A percentile compares a stretch with the other conserved stretches of the same genome.
These are phyloP conservation scores for Sarcophaga variegata DNA, from an alignment of 2,888 invertebrate species.

Conservation along the genomic window DNA sequence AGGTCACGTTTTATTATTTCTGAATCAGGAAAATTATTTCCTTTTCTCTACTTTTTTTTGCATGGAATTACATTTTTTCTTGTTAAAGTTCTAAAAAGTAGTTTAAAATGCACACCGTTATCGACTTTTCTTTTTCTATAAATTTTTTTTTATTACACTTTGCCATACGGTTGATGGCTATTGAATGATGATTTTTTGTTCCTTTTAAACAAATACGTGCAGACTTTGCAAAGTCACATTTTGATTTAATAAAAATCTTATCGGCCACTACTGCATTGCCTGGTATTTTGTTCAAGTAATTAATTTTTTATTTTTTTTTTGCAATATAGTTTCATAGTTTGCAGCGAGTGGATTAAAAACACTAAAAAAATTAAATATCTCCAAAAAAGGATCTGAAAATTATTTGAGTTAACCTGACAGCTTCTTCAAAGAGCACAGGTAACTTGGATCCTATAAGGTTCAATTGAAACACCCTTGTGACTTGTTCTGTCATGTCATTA, in stretches of 20 bases:
- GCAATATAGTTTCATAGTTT: no score
- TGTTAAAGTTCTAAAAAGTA: slow-evolving; percentile 8
- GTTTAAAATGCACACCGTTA: background rate
- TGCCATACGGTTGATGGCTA: background rate
- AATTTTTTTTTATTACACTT: background rate
- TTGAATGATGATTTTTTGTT: background rate
- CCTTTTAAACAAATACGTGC: slow-evolving; percentile 14
- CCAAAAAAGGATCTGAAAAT: no score
- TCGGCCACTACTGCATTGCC: slow-evolving; percentile 17
- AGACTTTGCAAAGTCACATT: slow-evolving; percentile 5
- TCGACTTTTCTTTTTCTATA: background rate
- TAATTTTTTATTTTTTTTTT: background rate
- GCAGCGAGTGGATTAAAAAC: no score
- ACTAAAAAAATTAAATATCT: no score
- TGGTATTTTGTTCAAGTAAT: background rate
- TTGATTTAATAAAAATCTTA: slow-evolving; percentile 10
- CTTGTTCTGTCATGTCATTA: no score
- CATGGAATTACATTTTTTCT: background rate
- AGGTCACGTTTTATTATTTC: slow-evolving; percentile 69
- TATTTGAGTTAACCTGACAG: no score
- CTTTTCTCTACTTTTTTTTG: slow-evolving; percentile 18
- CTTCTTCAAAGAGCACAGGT: no score
- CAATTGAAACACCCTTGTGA: no score
- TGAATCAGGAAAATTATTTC: slow-evolving; percentile 15
- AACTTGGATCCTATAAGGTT: no score